These are phyloP conservation scores for Zeugodacus cucurbitae DNA, from an alignment of 1,140 invertebrate species.

Conservation along the genomic window DNA sequence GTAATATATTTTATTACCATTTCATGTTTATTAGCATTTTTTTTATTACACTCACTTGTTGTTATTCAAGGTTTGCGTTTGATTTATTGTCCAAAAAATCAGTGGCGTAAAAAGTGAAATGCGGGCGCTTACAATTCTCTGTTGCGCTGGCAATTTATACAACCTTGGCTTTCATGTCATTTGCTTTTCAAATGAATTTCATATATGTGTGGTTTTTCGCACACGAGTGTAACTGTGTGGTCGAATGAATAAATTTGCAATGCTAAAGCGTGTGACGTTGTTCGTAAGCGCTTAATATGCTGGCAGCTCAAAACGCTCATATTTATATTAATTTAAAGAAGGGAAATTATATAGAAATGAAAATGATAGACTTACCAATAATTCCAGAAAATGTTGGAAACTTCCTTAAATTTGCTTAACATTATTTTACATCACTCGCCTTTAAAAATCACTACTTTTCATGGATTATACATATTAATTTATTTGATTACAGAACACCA, in stretches of 20 bases:
- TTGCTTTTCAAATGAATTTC: conserved; percentile 36
- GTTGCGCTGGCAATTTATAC: conserved; percentile 5
- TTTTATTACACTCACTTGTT: not conserved
- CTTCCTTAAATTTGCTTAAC: no score
- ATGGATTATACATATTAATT: no score
- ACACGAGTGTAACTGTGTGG: no score
- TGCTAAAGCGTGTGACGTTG: not conserved
- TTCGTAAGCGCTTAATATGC: not conserved
- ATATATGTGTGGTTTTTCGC: not conserved
- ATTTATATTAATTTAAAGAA: not conserved
- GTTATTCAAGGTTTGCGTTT: conserved; percentile 12
- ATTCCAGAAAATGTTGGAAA: no score
- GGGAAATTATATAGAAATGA: no score
- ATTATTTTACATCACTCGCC: no score
- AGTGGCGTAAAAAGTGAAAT: not conserved
- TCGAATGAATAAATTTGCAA: not conserved
- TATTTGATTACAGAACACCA: no score
- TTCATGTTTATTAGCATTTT: not conserved
- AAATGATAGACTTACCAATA: no score
- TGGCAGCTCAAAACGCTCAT: not conserved
- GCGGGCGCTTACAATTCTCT: not conserved
- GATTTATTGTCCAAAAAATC: conserved; percentile 25
- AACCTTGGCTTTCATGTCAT: conserved; percentile 28
- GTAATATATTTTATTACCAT: not conserved
- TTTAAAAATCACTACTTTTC: no score